Conservation (phyloP, 1,140 invertebrate genomes). For the Heliconius melpomene region DNA sequence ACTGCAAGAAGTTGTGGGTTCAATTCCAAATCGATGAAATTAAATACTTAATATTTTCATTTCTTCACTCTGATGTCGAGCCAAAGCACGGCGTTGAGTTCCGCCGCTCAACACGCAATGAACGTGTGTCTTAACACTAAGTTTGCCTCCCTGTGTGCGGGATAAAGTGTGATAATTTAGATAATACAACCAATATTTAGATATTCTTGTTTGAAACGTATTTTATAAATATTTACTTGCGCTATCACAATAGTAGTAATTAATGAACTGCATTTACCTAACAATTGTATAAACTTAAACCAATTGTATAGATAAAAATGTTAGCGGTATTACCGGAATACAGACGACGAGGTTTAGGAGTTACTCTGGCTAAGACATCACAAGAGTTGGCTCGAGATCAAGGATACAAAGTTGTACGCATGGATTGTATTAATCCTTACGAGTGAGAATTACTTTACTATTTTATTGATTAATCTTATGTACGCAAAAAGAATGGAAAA, state of each 20-base stretch:
- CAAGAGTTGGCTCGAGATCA: conserved; percentile 52
- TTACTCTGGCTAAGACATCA: conserved; percentile 53
- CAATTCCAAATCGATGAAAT: too few species aligned
- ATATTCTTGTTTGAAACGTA: too few species aligned
- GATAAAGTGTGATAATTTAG: too few species aligned
- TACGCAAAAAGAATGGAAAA: too few species aligned
- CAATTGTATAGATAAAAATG: conserved; percentile 65
- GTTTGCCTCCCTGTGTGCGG: too few species aligned
- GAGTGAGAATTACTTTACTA: conserved; percentile 52
- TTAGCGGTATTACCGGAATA: conserved; percentile 63
- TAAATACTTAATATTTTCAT: too few species aligned
- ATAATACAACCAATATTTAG: too few species aligned
- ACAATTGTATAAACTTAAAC: background rate
- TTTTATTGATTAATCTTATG: background rate
- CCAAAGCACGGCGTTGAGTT: too few species aligned
- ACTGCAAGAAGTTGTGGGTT: too few species aligned
- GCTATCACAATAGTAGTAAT: background rate
- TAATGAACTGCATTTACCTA: background rate
- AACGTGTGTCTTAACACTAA: too few species aligned
- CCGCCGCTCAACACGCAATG: too few species aligned
- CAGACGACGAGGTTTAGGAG: conserved; percentile 59
- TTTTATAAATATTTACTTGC: background rate
- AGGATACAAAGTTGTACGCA: conserved; percentile 60
- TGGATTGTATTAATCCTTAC: conserved; percentile 69
- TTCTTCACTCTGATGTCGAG: too few species aligned